Evolutionary conservation across 2,113 vertebrate species (phyloP).

Genomic region (Apaloderma vittatum): DNA sequence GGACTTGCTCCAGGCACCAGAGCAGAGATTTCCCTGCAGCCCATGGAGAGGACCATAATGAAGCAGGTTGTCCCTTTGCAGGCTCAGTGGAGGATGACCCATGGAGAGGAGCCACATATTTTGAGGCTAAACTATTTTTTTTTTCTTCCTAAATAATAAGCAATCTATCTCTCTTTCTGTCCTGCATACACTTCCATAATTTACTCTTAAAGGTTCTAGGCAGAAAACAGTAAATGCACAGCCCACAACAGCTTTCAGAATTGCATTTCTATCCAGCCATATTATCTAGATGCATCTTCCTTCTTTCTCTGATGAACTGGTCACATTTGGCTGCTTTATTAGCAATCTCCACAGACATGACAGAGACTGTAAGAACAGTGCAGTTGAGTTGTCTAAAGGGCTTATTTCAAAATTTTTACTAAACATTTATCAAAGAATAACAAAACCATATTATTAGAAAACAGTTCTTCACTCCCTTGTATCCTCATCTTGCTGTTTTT

Average conservation of each 20-base stretch:
- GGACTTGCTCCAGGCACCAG: neutral
- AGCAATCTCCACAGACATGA: neutral
- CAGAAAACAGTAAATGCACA: neutral
- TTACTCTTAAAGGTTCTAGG: neutral
- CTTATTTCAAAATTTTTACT: neutral
- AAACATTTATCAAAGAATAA: neutral
- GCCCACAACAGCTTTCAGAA: neutral
- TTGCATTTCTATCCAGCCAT: neutral
- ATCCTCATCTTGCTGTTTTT: neutral
- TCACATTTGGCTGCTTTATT: neutral
- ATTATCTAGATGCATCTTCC: neutral
- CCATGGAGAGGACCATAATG: rapidly evolving
- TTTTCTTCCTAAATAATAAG: neutral
- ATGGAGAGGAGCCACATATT: neutral
- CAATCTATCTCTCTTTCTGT: neutral
- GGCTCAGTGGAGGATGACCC: neutral
- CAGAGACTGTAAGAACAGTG: neutral
- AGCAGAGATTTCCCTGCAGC: neutral
- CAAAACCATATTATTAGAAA: neutral
- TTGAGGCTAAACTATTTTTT: neutral
- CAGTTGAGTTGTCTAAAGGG: rapidly evolving
- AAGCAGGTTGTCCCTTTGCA: neutral
- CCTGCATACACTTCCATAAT: neutral
- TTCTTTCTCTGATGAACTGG: neutral
- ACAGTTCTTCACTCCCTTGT: neutral